Conservation (phyloP, 2,797 vertebrate genomes). For the Micrastur ruficollis region DNA sequence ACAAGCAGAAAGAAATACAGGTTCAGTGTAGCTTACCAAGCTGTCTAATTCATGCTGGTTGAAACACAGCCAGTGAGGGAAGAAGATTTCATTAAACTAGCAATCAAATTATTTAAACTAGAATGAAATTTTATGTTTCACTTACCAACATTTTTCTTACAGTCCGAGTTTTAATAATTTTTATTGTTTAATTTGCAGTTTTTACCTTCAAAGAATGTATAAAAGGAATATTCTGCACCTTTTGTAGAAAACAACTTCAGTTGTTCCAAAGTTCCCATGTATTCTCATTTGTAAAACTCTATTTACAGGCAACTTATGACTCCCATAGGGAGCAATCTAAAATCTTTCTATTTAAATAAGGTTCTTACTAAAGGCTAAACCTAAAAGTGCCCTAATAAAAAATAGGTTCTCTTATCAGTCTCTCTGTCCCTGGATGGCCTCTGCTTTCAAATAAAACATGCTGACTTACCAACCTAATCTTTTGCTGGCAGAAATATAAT, state of each 20-base stretch:
- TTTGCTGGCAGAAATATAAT: slow-evolving; percentile 8
- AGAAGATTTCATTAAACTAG: slow-evolving; percentile 14
- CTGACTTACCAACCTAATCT: slow-evolving; percentile 49
- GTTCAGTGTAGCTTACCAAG: background rate
- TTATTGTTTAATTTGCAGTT: slow-evolving; percentile 52
- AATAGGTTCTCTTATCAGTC: slow-evolving; percentile 19
- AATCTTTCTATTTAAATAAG: slow-evolving; percentile 65
- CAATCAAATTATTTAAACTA: slow-evolving; percentile 57
- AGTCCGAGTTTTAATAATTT: slow-evolving; percentile 45
- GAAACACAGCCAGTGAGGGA: background rate
- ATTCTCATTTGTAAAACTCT: slow-evolving; percentile 59
- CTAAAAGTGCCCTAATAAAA: slow-evolving; percentile 66
- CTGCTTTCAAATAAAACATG: slow-evolving; percentile 41
- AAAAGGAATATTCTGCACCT: slow-evolving; percentile 11
- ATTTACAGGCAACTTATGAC: background rate
- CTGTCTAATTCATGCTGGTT: background rate
- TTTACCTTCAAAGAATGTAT: slow-evolving; percentile 51
- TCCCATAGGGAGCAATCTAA: slow-evolving; percentile 45
- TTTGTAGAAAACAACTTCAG: background rate
- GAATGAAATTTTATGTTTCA: slow-evolving; percentile 59
- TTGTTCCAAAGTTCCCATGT: background rate
- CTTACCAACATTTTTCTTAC: slow-evolving; percentile 45
- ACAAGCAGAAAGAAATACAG: background rate
- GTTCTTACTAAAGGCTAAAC: slow-evolving; percentile 50
- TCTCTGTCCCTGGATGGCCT: background rate